Conservation (phyloP, 2,113 vertebrate genomes). For the Microcebus griseorufus region DNA sequence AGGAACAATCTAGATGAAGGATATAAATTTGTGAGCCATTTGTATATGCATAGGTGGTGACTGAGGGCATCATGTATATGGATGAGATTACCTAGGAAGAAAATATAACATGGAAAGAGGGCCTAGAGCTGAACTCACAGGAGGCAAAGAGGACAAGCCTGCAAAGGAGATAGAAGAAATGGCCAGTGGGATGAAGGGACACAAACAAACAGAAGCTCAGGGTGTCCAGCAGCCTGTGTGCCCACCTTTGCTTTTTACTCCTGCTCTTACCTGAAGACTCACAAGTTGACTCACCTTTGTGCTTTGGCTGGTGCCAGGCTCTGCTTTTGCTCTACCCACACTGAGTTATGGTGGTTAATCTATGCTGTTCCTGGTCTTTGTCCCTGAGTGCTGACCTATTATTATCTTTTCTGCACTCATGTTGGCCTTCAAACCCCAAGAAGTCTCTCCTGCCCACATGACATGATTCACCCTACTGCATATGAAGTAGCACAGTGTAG, state of each 20-base stretch:
- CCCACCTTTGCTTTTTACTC: not conserved
- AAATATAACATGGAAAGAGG: not conserved
- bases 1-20: not conserved
- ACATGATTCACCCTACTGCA: not conserved
- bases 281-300: not conserved
- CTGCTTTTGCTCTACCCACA: not conserved
- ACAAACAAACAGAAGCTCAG: not conserved
- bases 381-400: not conserved
- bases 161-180: not conserved
- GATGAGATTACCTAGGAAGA: not conserved
- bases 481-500: not conserved
- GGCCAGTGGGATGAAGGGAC: not conserved
- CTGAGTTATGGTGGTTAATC: not conserved
- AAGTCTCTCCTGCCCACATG: not conserved
- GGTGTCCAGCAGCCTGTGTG: not conserved
- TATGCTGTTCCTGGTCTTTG: not conserved
- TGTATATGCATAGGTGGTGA: not conserved
- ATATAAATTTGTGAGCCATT: not conserved
- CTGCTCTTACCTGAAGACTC: not conserved
- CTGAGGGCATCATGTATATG: not conserved
- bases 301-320: not conserved
- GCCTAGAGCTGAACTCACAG: not conserved
- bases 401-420: not conserved
- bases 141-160: not conserved
- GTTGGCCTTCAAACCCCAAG: not conserved